A percentile compares a stretch with the other conserved stretches of the same genome.
Evolutionary conservation across 2,888 invertebrate species (phyloP).

Genomic region (Drosophila cognata): DNA sequence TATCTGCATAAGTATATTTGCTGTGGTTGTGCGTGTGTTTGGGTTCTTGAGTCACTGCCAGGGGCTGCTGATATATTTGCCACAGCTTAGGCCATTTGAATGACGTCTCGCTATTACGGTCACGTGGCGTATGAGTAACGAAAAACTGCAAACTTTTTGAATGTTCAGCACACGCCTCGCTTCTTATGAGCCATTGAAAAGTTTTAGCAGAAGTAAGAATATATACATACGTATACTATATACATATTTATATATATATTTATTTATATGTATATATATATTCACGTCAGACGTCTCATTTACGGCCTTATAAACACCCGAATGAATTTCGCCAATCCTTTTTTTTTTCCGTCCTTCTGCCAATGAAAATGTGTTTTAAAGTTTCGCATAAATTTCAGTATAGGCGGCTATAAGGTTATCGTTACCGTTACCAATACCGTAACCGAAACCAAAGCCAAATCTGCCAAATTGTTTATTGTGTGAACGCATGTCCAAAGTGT

Average conservation of each 20-base stretch:
- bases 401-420: conserved; percentile 21
- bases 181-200: conserved; percentile 37
- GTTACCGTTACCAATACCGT: conserved; percentile 7
- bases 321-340: conserved; percentile 50
- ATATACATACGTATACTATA: neutral
- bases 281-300: conserved; percentile 66
- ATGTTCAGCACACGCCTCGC: conserved; percentile 34
- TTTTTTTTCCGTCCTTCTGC: conserved; percentile 23
- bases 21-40: conserved; percentile 10
- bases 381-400: conserved; percentile 60
- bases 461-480: conserved; percentile 48
- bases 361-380: conserved; percentile 70
- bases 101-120: conserved; percentile 21
- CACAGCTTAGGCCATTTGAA: conserved; percentile 41
- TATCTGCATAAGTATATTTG: conserved; percentile 2
- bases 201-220: neutral
- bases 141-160: conserved; percentile 57
- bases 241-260: neutral
- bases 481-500: conserved; percentile 41
- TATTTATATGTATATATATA: conserved; percentile 9
- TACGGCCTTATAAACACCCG: conserved; percentile 67
- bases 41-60: conserved; percentile 33
- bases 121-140: conserved; percentile 55
- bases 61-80: conserved; percentile 32
- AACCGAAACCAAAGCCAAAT: conserved; percentile 28